phyloP scores from a whole-genome alignment of 2,113 vertebrate genomes.

The Steatornis caripensis region DNA sequence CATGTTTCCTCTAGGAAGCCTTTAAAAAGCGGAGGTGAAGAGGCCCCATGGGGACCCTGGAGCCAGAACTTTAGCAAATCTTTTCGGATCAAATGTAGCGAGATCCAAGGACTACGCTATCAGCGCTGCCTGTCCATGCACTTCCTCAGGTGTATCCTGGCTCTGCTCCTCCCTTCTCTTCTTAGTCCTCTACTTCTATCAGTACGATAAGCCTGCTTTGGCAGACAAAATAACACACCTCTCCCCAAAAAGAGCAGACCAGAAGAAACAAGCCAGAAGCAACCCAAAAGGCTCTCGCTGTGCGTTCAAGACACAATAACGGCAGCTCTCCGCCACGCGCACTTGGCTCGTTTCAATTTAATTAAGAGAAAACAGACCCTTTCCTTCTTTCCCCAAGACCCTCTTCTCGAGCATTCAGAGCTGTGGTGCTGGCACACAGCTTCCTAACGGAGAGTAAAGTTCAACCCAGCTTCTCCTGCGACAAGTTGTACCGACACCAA shows the following conservation, averaged over 20 bases:
- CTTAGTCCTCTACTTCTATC: background rate
- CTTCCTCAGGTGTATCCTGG: background rate
- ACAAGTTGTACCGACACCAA: background rate
- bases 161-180: background rate
- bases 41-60: rapidly evolving
- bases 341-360: rapidly evolving
- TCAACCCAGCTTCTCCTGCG: background rate
- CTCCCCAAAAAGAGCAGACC: background rate
- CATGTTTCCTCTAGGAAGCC: background rate
- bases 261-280: background rate
- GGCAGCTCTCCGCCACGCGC: background rate
- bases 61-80: background rate
- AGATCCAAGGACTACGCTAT: background rate
- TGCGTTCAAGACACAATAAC: background rate
- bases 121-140: too few species aligned
- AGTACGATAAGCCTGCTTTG: background rate
- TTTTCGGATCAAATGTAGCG: background rate
- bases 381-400: background rate
- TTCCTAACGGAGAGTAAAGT: background rate
- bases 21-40: background rate
- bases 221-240: background rate
- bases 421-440: too few species aligned
- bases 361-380: background rate
- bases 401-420: background rate
- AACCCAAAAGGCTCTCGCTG: background rate